Evolutionary conservation across 2,888 invertebrate species (phyloP).

Genomic region (Chouioia cunea): DNA sequence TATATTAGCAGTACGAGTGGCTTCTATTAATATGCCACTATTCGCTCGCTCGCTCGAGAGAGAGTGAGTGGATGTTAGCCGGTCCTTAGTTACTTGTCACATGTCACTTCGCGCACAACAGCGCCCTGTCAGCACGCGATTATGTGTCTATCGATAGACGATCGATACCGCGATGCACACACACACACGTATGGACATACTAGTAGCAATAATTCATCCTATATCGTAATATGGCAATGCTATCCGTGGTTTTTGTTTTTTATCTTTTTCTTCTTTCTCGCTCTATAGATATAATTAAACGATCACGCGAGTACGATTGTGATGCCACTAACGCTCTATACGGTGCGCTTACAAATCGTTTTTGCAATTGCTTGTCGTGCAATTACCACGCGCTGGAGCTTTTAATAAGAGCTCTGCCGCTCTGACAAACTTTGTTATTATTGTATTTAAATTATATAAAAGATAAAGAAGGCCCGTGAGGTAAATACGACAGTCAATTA

Average conservation of each 20-base stretch:
- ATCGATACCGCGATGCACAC: too few species aligned
- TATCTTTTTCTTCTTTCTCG: too few species aligned
- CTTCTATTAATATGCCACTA: constrained; percentile 62
- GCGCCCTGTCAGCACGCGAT: constrained; percentile 50
- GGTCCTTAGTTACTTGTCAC: constrained; percentile 62
- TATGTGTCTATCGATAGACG: constrained; percentile 5
- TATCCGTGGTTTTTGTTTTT: constrained; percentile 15
- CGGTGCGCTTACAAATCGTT: too few species aligned
- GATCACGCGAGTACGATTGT: too few species aligned
- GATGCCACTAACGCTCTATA: too few species aligned
- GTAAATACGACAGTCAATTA: constrained; percentile 38
- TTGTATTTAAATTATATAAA: constrained; percentile 42
- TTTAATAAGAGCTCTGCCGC: neutral
- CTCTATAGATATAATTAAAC: too few species aligned
- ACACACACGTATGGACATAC: neutral
- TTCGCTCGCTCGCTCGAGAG: constrained; percentile 31
- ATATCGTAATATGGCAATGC: constrained; percentile 40
- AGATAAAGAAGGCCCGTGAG: constrained; percentile 2
- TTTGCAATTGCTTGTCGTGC: neutral
- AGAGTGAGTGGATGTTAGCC: constrained; percentile 56
- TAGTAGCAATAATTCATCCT: constrained; percentile 34
- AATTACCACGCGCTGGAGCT: constrained; percentile 23
- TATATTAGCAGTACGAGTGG: constrained; percentile 24
- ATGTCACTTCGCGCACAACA: constrained; percentile 52
- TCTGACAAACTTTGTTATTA: constrained; percentile 40